These are phyloP conservation scores for Cheumatopsyche charites DNA, from an alignment of 1,140 invertebrate species.

Conservation along the genomic window DNA sequence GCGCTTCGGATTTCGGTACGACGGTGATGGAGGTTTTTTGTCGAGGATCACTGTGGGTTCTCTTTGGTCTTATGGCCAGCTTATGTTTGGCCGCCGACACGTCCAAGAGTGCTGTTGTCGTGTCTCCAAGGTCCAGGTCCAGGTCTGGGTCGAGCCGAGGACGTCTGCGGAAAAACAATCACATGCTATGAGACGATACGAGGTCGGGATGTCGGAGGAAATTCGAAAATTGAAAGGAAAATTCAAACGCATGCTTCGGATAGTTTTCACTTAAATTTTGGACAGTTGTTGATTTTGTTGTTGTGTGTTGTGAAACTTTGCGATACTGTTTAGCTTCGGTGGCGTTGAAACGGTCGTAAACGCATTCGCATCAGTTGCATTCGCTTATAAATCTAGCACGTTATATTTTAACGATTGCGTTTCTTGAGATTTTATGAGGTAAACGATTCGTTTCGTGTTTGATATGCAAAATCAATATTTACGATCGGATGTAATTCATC, in stretches of 20 bases:
- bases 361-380: no score
- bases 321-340: no score
- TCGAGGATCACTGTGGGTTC: slow-evolving; percentile 63
- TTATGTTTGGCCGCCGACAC: slow-evolving; percentile 77
- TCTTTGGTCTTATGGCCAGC: slow-evolving; percentile 72
- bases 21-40: slow-evolving; percentile 39
- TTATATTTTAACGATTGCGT: no score
- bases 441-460: no score
- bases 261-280: background rate
- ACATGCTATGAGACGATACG: slow-evolving; percentile 36
- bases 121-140: slow-evolving; percentile 65
- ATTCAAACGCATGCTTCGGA: background rate
- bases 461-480: no score
- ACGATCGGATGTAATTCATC: no score
- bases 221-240: background rate
- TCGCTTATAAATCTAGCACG: no score
- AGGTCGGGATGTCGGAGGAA: background rate
- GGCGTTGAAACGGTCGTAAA: no score
- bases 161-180: slow-evolving; percentile 57
- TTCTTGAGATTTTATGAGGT: no score
- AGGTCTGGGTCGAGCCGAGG: slow-evolving; percentile 65
- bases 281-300: no score
- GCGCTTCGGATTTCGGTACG: slow-evolving; percentile 16
- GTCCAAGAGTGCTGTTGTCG: slow-evolving; percentile 68
- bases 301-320: no score